phyloP scores from a whole-genome alignment of 2,113 vertebrate species.

The Eulacestoma nigropectus region DNA sequence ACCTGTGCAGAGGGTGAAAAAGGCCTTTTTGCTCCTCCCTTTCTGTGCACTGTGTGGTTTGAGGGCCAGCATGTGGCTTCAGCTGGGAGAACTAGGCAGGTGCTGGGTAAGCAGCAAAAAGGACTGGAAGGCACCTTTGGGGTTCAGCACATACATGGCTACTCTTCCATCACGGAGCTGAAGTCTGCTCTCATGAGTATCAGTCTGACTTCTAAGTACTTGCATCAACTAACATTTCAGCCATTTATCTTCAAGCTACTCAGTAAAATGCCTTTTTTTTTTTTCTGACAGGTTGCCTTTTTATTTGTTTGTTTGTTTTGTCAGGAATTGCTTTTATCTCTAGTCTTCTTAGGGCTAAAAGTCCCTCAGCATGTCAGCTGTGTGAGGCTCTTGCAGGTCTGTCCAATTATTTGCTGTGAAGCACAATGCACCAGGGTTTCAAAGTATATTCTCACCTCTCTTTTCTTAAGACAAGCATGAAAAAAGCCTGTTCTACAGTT shows the following conservation, averaged over 20 bases:
- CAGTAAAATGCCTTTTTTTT: not conserved
- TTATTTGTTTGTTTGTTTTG: not conserved
- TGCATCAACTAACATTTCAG: not conserved
- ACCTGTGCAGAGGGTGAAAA: not conserved
- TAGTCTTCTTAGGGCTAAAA: not conserved
- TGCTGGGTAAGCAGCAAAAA: not conserved
- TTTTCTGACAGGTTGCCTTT: not conserved
- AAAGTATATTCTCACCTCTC: not conserved
- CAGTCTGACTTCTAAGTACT: not conserved
- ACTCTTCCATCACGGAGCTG: fast-evolving
- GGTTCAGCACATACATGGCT: not conserved
- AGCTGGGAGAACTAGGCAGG: not conserved
- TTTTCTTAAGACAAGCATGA: not conserved
- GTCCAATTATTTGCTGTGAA: not conserved
- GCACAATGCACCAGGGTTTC: not conserved
- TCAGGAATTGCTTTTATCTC: not conserved
- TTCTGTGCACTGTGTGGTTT: not conserved
- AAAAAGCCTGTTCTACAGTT: not conserved
- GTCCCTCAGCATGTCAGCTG: not conserved
- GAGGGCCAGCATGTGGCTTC: not conserved
- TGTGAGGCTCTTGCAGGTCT: not conserved
- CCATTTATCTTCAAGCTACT: not conserved
- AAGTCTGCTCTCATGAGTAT: not conserved
- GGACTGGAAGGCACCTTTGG: not conserved
- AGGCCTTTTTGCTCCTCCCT: not conserved